Conservation (phyloP, 2,888 invertebrate species). For the Scelioninae gen. 1 region DNA sequence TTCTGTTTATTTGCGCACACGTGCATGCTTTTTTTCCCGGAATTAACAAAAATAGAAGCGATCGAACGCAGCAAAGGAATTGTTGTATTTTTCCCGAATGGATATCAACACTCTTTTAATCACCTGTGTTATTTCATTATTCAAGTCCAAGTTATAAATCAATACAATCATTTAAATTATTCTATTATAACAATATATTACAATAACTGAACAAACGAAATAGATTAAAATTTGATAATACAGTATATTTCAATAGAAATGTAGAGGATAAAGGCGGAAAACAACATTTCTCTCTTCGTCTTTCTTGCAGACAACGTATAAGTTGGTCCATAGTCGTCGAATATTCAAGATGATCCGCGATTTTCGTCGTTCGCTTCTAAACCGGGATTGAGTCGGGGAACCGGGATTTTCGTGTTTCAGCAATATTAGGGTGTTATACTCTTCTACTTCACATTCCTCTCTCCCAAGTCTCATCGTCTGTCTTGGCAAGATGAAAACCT, state of each 20-base stretch:
- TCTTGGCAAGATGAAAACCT: slow-evolving; percentile 67
- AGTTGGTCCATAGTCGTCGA: slow-evolving; percentile 66
- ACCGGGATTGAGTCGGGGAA: slow-evolving; percentile 75
- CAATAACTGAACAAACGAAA: too few species aligned
- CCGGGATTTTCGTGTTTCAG: slow-evolving; percentile 71
- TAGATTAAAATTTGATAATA: too few species aligned
- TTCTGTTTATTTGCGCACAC: slow-evolving; percentile 77
- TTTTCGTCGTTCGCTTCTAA: slow-evolving; percentile 77
- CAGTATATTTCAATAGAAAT: not conserved
- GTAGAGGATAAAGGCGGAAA: not conserved
- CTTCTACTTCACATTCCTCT: slow-evolving; percentile 44
- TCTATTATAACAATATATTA: too few species aligned
- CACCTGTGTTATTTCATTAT: slow-evolving; percentile 30
- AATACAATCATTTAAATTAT: too few species aligned
- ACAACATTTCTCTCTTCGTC: not conserved
- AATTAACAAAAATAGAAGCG: slow-evolving; percentile 58
- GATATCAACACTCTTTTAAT: slow-evolving; percentile 40
- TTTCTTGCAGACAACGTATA: slow-evolving; percentile 8
- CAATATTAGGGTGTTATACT: slow-evolving; percentile 68
- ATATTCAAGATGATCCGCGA: slow-evolving; percentile 76
- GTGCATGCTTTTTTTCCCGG: slow-evolving; percentile 51
- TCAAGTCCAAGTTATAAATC: slow-evolving; percentile 1
- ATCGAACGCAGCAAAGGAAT: slow-evolving; percentile 38
- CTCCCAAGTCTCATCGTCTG: slow-evolving; percentile 62
- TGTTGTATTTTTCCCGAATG: slow-evolving; percentile 21